Base-by-base conservation (phyloP, 2,888 invertebrate species). In the Corythucha ciliata region DNA sequence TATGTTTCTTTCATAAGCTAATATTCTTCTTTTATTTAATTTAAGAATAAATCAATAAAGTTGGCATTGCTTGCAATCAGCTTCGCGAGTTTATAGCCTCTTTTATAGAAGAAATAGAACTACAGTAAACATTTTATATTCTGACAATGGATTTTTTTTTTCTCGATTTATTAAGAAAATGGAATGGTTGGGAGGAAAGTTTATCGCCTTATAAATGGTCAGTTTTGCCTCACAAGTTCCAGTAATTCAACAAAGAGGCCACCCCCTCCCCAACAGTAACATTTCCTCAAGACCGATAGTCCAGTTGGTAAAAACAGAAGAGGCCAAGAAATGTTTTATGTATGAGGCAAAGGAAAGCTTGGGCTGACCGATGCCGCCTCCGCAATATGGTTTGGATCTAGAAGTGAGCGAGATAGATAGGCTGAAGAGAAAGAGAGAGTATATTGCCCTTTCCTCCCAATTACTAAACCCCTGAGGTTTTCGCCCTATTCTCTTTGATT, bases 131-230 rank as follows among this genome's bases (percentile, higher is more conserved):
- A n/a, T n/a, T n/a, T n/a, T n/a, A n/a, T n/a, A n/a, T n/a, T n/a
- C n/a, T n/a, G n/a, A n/a, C n/a, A n/a, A n/a, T n/a, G n/a, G n/a
- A n/a, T n/a, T n/a, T n/a, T n/a, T n/a, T n/a, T n/a, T n/a, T n/a
- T n/a, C n/a, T n/a, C n/a, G n/a, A n/a, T n/a, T n/a, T n/a, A n/a
- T n/a, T n/a, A n/a, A n/a, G n/a, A n/a, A n/a, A n/a, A n/a, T n/a
- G n/a, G n/a, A n/a, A n/a, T n/a, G n/a, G n/a, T n/a, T 10, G 29
- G 29, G 29, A 10, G 29, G 10, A 12, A 12, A 29, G 12, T 8
- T 10, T 29, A 29, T 29, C 29, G 29, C 29, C 29, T 29, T 29
- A 29, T 29, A 29, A 29, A 29, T 29, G 29, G 29, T 29, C 29
- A 29, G 29, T 29, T 29, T 29, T 29, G 8, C 29, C 29, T 29